Evolutionary conservation across 2,888 invertebrate genomes (phyloP), one percentile per base, ranked within the genome.

Genomic region (Scelioninae gen. 1): DNA sequence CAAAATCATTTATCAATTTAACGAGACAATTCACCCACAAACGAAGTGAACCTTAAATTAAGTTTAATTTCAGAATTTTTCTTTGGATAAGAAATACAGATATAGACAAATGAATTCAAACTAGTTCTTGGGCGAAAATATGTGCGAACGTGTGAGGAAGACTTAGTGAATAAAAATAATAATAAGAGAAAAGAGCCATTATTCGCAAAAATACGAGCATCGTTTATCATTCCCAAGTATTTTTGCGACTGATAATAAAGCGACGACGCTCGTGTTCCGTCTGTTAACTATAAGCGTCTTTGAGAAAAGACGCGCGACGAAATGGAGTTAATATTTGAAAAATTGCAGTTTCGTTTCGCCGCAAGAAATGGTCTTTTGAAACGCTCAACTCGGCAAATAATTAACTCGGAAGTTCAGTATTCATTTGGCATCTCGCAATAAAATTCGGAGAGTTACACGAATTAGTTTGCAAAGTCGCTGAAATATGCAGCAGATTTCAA

Each of bases 171-270:
- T 79, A 63, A 72, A 82, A 51, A 53, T 75, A 77, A 82, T 71
- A 78, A 69, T 82, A 84, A 83, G 83, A 81, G 83, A 83, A 84
- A 83, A 75, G 40, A 84, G 63, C 87, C 86, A 88, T 89, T 89
- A 88, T 88, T 88, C 84, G 83, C 66, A 84, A 84, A 88, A 89
- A 88, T 89, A 88, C 86, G 86, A 76, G 81, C 45, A 83, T 71
- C 72, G 85, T 86, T 86, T 86, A 87, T 89, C 88, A 88, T 87
- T 86, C 79, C 83, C 87, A 86, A 75, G 63, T 29, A 60, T 66
- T 34, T 66, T 45, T 16, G 32, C 65, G 71, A 66, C 68, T 76
- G 81, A 76, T 82, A 82, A 82, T 82, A 76, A 82, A 82, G 76
- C 45, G 53, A 82, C 76, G 81, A 74, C 68, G 74, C 62, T 75